Evolutionary conservation across 2,888 invertebrate species (phyloP), one percentile per base, ranked within the genome.

Genomic region (Mechanitis messenoides): DNA sequence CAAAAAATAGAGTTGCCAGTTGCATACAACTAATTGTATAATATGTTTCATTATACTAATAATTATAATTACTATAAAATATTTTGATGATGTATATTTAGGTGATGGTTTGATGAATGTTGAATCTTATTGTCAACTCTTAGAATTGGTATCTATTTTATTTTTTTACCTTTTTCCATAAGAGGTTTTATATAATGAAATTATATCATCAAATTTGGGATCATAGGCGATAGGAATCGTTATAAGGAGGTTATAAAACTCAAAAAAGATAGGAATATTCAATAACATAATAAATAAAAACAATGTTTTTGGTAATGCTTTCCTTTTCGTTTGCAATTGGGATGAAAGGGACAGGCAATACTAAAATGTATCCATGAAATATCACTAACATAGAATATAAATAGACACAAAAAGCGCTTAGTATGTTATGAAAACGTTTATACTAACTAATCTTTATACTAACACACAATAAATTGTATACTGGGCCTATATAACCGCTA

Each of bases 61-160:
- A 9, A 42, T 42, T 7, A 42, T 42, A 2, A 9, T 42, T 35
- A 35, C 5, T 35, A 35, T 35, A 35, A 35, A 35, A 35, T 35
- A 35, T 35, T 35, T 35, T 35, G 35, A 35, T 35, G 35, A 35
- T 35, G 35, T 35, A 11, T 42, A 3, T 9, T 42, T 9, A 42
- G 2, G 9, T 42, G 42, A 42, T 42, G 42, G 9, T 42, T 42
- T 9, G 11, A 9, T 58, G 54, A 62, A 55, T 58, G 61, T 58
- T 62, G 62, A 58, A 45, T 56, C 58, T 62, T 62, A 62, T 62
- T 62, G 62, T 62, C 58, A 55, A 62, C 62, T 20, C 20, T 20
- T 38, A 6, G 38, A 6, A 38, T 38, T 38, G 38, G 38, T 38
- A 38, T 1, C 38, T 38, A 38, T 6, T 38, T 6, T 2, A 2